Evolutionary conservation across 2,113 vertebrate genomes (phyloP).

Genomic region (Lepisosteus oculatus): DNA sequence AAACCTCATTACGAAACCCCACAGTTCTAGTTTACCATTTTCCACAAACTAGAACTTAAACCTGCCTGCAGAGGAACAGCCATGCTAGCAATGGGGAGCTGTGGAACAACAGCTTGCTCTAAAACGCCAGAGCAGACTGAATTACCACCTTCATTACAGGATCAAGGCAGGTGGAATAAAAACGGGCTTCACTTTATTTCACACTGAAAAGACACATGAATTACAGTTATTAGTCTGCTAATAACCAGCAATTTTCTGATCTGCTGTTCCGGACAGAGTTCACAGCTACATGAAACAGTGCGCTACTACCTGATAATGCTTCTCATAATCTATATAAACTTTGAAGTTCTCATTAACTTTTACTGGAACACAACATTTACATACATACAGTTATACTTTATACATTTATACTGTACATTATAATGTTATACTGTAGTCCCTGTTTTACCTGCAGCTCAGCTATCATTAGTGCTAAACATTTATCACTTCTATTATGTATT

Average conservation of each 20-base stretch:
- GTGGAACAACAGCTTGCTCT: neutral
- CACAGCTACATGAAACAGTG: neutral
- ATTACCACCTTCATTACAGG: constrained; percentile 11
- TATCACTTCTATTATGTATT: too few relatives aligned
- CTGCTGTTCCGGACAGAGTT: neutral
- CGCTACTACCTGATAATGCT: neutral
- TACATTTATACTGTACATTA: too few relatives aligned
- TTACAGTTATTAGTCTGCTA: constrained; percentile 14
- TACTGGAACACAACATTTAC: neutral
- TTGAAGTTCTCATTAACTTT: neutral
- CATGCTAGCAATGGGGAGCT: neutral
- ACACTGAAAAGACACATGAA: constrained; percentile 6
- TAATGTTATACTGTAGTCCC: neutral
- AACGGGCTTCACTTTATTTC: constrained; percentile 1
- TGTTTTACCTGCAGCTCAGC: neutral
- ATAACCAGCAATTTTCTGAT: constrained; percentile 13
- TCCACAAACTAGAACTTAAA: neutral
- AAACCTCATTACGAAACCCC: too few relatives aligned
- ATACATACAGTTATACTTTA: too few relatives aligned
- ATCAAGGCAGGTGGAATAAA: neutral
- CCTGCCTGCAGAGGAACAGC: too few relatives aligned
- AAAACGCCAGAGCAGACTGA: neutral
- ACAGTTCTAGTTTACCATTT: neutral
- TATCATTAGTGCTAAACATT: too few relatives aligned
- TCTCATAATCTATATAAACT: too few relatives aligned